phyloP scores from a whole-genome alignment of 1,140 invertebrate genomes.

The Pseudomyrmex concolor region DNA sequence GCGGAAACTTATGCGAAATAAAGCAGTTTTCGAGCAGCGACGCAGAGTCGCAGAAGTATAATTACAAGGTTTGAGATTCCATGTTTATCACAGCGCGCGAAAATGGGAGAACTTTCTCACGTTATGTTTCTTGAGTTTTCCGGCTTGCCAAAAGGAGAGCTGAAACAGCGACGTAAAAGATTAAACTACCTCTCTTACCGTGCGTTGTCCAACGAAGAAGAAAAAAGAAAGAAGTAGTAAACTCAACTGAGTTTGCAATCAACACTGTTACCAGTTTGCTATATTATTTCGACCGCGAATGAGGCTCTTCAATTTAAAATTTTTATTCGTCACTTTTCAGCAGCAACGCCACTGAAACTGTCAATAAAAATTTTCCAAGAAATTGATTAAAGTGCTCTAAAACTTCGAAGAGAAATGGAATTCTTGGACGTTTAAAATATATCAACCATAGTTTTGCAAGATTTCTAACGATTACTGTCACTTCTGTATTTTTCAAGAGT shows the following conservation, averaged over 20 bases:
- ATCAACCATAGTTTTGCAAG: slow-evolving; percentile 25
- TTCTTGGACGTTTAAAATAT: slow-evolving; percentile 41
- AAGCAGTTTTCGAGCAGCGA: slow-evolving; percentile 18
- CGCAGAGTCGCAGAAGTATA: slow-evolving; percentile 31
- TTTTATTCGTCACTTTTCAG: not conserved
- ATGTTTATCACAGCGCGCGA: slow-evolving; percentile 31
- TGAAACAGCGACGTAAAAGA: slow-evolving; percentile 20
- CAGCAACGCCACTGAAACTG: not conserved
- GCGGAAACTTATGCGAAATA: slow-evolving; percentile 5
- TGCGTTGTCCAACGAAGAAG: slow-evolving; percentile 5
- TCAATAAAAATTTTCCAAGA: not conserved
- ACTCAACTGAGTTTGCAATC: slow-evolving; percentile 25
- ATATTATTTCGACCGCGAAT: not conserved
- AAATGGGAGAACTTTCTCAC: slow-evolving; percentile 37
- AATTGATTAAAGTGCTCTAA: slow-evolving; percentile 4
- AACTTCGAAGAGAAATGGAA: not conserved
- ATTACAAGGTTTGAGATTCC: slow-evolving; percentile 41
- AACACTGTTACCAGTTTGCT: slow-evolving; percentile 14
- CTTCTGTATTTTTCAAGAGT: slow-evolving; percentile 44
- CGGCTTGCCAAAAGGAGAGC: slow-evolving; percentile 7
- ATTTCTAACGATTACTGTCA: slow-evolving; percentile 52
- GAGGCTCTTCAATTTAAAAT: slow-evolving; percentile 1
- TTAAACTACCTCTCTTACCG: slow-evolving; percentile 30
- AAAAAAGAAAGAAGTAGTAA: not conserved
- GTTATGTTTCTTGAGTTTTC: not conserved